These are phyloP conservation scores for Mythimna lalbum DNA, from an alignment of 2,888 invertebrate genomes.

Conservation along the genomic window DNA sequence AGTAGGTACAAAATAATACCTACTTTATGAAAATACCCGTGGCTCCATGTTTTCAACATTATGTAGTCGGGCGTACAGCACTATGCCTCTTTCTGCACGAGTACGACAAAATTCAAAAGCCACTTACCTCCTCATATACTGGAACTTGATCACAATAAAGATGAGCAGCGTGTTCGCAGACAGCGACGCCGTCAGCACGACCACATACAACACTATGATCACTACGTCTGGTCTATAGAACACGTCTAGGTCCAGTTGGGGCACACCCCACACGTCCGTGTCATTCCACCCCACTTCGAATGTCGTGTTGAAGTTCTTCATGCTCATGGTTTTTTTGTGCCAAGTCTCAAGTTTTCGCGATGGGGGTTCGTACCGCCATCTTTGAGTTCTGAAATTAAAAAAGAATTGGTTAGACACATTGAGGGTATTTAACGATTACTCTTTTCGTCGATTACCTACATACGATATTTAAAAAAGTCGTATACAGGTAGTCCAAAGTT, in stretches of 20 bases:
- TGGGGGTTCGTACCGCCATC: constrained; percentile 31
- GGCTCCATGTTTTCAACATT: no score
- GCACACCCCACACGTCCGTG: constrained; percentile 70
- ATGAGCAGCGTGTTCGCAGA: constrained; percentile 93
- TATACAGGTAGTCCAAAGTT: no score
- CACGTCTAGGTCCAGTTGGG: constrained; percentile 80
- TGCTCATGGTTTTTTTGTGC: constrained; percentile 27
- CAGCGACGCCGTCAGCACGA: constrained; percentile 92
- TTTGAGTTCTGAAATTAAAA: constrained; percentile 42
- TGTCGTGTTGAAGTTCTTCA: constrained; percentile 55
- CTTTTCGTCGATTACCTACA: no score
- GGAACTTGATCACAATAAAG: constrained; percentile 93
- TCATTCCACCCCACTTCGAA: constrained; percentile 70
- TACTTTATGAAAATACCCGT: no score
- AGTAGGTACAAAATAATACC: background rate
- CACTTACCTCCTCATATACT: constrained; percentile 93
- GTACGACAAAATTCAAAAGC: background rate
- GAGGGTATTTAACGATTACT: no score
- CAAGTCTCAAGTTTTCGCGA: constrained; percentile 37
- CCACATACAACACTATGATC: constrained; percentile 92
- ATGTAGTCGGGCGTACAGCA: background rate
- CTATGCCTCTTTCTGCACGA: background rate
- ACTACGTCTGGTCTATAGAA: constrained; percentile 85
- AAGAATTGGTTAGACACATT: background rate
- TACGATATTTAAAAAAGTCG: no score